These are phyloP conservation scores for Nannoperca australis DNA, from an alignment of 2,797 vertebrate genomes.

Conservation along the genomic window DNA sequence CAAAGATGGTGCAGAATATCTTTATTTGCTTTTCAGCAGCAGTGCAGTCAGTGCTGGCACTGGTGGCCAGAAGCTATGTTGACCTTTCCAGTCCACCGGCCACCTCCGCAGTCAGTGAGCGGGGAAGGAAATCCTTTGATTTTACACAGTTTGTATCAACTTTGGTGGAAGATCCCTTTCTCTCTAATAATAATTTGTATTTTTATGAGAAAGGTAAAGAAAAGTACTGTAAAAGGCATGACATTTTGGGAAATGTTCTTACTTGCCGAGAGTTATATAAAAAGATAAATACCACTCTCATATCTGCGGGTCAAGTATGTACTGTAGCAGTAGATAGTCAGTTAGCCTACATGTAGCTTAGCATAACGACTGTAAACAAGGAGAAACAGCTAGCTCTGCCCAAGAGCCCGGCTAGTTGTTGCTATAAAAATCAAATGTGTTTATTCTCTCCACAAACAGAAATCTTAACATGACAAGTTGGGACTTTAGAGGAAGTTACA, in stretches of 20 bases:
- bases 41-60: background rate
- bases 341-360: background rate
- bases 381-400: background rate
- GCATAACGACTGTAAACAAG: background rate
- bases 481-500: background rate
- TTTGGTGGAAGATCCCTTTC: too few relatives aligned
- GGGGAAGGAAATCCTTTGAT: too few relatives aligned
- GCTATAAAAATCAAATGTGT: too few relatives aligned
- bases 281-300: background rate
- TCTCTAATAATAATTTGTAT: too few relatives aligned
- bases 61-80: background rate
- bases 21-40: too few relatives aligned
- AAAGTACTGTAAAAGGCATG: background rate
- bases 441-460: background rate
- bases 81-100: background rate
- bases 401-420: too few relatives aligned
- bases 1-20: too few relatives aligned
- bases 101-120: too few relatives aligned
- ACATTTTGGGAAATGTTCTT: background rate
- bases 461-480: too few relatives aligned
- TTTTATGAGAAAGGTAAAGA: too few relatives aligned
- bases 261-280: background rate
- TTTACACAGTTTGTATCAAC: too few relatives aligned
- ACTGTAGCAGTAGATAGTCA: background rate
- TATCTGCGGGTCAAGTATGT: too few relatives aligned